Evolutionary conservation across 2,797 vertebrate species (phyloP).

Genomic region (Orestias chungarensis): DNA sequence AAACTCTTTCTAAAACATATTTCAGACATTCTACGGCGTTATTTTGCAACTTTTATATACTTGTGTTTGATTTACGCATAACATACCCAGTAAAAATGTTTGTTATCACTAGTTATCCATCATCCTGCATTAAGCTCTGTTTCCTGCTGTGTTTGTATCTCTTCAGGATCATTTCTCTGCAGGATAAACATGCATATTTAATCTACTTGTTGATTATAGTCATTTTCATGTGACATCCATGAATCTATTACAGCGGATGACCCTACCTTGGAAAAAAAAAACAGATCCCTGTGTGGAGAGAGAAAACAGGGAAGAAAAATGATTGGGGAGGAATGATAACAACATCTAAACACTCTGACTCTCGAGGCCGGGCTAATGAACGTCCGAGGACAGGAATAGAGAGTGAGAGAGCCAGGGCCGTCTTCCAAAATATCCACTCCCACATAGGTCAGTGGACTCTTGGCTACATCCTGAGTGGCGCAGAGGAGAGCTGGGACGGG

Average conservation of each 20-base stretch:
- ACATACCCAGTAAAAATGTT: neutral
- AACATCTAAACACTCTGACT: constrained; percentile 79
- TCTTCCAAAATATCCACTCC: constrained; percentile 87
- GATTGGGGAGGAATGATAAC: constrained; percentile 76
- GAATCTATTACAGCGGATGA: constrained; percentile 65
- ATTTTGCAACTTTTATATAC: too few relatives aligned
- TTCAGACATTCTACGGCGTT: too few relatives aligned
- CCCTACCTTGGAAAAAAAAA: constrained; percentile 56
- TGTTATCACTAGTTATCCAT: neutral
- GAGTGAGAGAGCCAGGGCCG: constrained; percentile 74
- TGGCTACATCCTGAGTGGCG: constrained; percentile 92
- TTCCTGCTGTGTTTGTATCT: neutral
- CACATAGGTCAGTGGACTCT: constrained; percentile 92
- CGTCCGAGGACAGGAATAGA: constrained; percentile 83
- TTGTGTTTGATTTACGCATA: neutral
- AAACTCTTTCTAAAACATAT: too few relatives aligned
- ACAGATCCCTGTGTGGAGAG: constrained; percentile 30
- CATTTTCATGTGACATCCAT: constrained; percentile 53
- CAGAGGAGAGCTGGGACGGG: constrained; percentile 77
- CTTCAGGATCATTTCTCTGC: too few relatives aligned
- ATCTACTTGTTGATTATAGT: constrained; percentile 50
- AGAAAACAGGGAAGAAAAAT: constrained; percentile 63
- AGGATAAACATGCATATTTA: constrained; percentile 62
- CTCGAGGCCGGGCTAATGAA: constrained; percentile 84
- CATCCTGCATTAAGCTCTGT: neutral